Conservation (phyloP, 2,888 invertebrate species). For the Ctena decussata region DNA sequence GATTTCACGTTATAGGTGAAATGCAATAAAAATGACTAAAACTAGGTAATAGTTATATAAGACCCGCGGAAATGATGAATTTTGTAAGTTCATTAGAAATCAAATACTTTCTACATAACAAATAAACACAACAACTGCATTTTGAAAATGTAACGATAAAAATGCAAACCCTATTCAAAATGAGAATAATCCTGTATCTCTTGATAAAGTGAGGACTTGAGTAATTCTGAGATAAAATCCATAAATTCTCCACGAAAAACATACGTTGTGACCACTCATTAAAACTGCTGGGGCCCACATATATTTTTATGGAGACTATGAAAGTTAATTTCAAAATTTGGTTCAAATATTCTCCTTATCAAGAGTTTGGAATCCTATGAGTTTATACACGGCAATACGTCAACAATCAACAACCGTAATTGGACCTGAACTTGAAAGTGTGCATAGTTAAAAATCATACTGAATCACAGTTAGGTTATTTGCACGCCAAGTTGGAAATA, state of each 20-base stretch:
- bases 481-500: not conserved
- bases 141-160: not conserved
- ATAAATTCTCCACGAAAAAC: no score
- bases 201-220: no score
- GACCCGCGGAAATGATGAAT: no score
- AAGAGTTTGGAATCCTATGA: no score
- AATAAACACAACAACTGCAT: slow-evolving; percentile 7
- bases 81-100: not conserved
- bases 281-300: no score
- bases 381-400: slow-evolving; percentile 6
- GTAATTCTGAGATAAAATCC: no score
- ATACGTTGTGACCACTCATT: no score
- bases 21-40: not conserved
- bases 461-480: slow-evolving; percentile 14
- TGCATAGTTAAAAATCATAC: slow-evolving; percentile 12
- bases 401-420: slow-evolving; percentile 8
- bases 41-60: no score
- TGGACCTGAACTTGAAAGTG: not conserved
- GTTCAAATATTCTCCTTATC: no score
- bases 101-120: not conserved
- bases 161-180: not conserved
- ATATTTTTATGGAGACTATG: no score
- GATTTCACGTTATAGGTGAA: not conserved
- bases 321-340: no score
- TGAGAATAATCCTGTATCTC: no score